Evolutionary conservation across 2,888 invertebrate species (phyloP), one percentile per base, ranked within the genome.

Genomic region (Himalopsyche tibetana): DNA sequence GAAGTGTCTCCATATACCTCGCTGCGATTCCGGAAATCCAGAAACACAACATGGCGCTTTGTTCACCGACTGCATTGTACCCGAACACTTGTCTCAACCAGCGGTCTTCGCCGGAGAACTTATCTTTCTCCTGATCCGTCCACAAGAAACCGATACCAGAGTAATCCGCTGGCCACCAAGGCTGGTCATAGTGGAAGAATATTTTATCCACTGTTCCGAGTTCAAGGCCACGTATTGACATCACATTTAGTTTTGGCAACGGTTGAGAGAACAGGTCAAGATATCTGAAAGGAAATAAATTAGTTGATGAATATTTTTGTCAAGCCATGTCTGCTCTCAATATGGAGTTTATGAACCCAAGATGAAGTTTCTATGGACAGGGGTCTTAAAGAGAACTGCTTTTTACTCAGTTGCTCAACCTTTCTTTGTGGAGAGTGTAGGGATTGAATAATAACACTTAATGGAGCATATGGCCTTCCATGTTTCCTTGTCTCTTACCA

Each of bases 121-220:
- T 86, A 28, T 88, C 85, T 69, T 88, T 89, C 17, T 91, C 91
- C 55, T 89, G 89, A 3, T 91, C 89, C 6, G 89, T 91, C 94
- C 94, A 94, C 0, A 94, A 79, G 28, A 94, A 92, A 86, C 89
- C 89, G 79, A 91, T 90, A 5, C 91, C 91, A 51, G 88, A 86
- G n/a, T 88, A 88, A 38, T 90, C 89, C 9, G 91, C 90, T 0
- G 92, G 91, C 96, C 96, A 96, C 95, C 96, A 96, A 4, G 92
- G 91, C 11, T 92, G 90, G 0, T 94, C 92, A 90, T 95, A 97
- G 56, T 93, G 92, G 0, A 97, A 89, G 82, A 94, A 94, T 40
- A 96, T 93, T 91, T 97, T 97, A 87, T 94, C 94, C 0, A 95
- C 94, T 0, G 94, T 93, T 0, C 96, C 96, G 89, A 95, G 94